A percentile compares a stretch with the other conserved stretches of the same genome.
These are phyloP conservation scores for Acridotheres tristis DNA, from an alignment of 2,797 vertebrate species.

Conservation along the genomic window DNA sequence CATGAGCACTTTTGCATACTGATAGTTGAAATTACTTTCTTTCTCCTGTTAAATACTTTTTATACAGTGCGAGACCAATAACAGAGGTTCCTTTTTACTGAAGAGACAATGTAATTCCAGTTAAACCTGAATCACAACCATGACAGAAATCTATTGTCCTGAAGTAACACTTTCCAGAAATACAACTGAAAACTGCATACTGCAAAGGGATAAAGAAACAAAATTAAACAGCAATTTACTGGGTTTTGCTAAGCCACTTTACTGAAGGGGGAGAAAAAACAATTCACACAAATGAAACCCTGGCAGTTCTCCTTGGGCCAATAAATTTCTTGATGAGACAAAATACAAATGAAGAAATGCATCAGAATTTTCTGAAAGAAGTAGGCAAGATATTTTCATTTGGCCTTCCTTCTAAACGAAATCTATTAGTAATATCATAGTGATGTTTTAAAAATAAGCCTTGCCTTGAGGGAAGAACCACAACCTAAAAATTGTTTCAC, in stretches of 20 bases:
- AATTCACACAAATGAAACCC: slow-evolving; percentile 11
- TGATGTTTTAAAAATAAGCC: slow-evolving; percentile 36
- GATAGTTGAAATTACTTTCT: background rate
- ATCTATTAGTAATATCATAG: slow-evolving; percentile 39
- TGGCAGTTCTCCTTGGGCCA: background rate
- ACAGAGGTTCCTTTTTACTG: background rate
- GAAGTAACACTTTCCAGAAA: slow-evolving; percentile 11
- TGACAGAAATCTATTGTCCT: slow-evolving; percentile 12
- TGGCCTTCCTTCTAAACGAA: slow-evolving; percentile 9
- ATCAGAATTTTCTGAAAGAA: slow-evolving; percentile 29
- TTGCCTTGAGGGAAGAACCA: slow-evolving; percentile 31
- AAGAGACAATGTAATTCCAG: background rate
- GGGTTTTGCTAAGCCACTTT: slow-evolving; percentile 21
- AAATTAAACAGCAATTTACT: background rate
- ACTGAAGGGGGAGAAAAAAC: background rate
- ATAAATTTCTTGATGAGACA: background rate
- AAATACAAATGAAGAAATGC: background rate
- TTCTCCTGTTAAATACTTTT: background rate
- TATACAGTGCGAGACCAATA: background rate
- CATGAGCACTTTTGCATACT: background rate
- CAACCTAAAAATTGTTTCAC: slow-evolving; percentile 33
- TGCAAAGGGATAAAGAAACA: slow-evolving; percentile 12
- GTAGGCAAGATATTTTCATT: background rate
- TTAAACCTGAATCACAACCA: background rate
- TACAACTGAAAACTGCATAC: background rate